A percentile compares a stretch with the other conserved stretches of the same genome.
Evolutionary conservation across 2,888 invertebrate genomes (phyloP).

Genomic region (Drosophila sordidula): DNA sequence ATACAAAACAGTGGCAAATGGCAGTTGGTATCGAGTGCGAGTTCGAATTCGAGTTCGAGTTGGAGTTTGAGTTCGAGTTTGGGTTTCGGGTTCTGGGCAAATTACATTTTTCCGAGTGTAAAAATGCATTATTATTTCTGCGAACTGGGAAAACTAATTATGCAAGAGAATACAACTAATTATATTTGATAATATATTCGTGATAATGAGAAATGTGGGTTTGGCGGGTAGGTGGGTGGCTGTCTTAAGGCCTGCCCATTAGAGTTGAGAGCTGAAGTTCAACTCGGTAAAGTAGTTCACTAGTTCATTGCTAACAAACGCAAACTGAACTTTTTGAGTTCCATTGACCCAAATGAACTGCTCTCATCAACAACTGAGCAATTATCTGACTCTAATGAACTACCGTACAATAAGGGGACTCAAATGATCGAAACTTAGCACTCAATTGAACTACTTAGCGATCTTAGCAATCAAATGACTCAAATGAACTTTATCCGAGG

Average conservation of each 20-base stretch:
- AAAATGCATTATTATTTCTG: constrained; percentile 40
- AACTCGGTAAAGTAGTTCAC: too few species aligned
- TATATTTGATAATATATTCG: constrained; percentile 65
- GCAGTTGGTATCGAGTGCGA: constrained; percentile 32
- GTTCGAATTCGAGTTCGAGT: constrained; percentile 21
- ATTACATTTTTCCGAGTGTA: constrained; percentile 25
- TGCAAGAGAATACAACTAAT: constrained; percentile 76
- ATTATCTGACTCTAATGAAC: neutral
- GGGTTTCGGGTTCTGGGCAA: constrained; percentile 12
- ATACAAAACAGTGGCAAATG: constrained; percentile 52
- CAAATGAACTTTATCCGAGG: neutral
- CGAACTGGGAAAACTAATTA: constrained; percentile 63
- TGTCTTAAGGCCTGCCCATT: neutral
- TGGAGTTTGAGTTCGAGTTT: constrained; percentile 19
- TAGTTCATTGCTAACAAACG: too few species aligned
- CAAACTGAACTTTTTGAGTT: neutral
- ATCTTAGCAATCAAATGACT: neutral
- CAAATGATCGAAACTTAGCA: neutral
- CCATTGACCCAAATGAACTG: neutral
- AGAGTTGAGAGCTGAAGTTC: neutral
- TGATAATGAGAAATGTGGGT: neutral
- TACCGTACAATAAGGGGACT: neutral
- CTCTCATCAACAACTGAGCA: neutral
- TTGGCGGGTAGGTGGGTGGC: neutral
- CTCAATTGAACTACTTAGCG: neutral